Conservation (phyloP, 2,888 invertebrate genomes). For the Fragum whitleyi region DNA sequence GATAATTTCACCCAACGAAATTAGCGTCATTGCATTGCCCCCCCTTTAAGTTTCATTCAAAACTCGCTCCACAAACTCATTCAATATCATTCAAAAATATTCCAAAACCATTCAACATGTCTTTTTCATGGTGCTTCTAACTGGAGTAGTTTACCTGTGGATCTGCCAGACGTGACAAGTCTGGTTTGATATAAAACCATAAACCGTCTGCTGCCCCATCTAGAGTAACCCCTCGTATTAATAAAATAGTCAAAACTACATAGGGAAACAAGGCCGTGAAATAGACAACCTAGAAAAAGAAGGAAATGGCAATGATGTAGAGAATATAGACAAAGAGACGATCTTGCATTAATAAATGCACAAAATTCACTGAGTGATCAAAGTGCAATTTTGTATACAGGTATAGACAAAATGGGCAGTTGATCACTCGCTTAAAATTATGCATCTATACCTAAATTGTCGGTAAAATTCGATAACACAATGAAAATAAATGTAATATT, state of each 20-base stretch:
- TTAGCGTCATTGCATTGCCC: no score
- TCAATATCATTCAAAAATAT: no score
- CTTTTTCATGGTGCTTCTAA: no score
- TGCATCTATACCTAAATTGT: no score
- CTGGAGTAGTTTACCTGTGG: no score
- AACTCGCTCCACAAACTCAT: no score
- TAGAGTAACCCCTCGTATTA: constrained; percentile 71
- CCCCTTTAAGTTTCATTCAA: no score
- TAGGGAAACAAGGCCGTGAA: constrained; percentile 73
- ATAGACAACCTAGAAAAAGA: constrained; percentile 67
- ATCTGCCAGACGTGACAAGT: constrained; percentile 89
- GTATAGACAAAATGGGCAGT: background rate
- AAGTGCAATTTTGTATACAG: background rate
- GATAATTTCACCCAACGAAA: no score
- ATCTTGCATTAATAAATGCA: background rate
- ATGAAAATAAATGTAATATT: no score
- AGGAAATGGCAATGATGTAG: background rate
- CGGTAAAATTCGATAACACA: no score
- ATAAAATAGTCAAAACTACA: constrained; percentile 64
- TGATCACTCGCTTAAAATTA: background rate
- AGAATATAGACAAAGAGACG: background rate
- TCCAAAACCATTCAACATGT: no score
- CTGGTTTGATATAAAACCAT: constrained; percentile 90
- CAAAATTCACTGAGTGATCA: background rate
- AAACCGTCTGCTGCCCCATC: constrained; percentile 90